phyloP scores from a whole-genome alignment of 1,140 invertebrate genomes.

The Drosophila ambigua region DNA sequence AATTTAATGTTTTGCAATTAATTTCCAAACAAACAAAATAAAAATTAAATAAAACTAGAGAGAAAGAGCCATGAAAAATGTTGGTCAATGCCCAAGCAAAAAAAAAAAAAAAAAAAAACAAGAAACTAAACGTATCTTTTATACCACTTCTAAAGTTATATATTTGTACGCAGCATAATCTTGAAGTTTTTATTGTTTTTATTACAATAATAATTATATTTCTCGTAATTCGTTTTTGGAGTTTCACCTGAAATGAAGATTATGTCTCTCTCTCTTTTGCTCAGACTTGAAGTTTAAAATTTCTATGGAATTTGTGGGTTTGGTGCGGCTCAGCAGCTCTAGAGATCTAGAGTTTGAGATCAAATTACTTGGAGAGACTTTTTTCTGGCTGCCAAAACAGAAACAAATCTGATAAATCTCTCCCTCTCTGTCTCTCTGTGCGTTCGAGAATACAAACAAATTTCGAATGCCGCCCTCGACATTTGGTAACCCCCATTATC shows the following conservation, averaged over 20 bases:
- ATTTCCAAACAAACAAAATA: slow-evolving; percentile 28
- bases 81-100: no score
- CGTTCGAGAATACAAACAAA: slow-evolving; percentile 14
- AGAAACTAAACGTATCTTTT: no score
- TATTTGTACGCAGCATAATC: no score
- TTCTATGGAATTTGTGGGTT: slow-evolving; percentile 38
- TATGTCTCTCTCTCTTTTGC: background rate
- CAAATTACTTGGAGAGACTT: slow-evolving; percentile 25
- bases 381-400: no score
- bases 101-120: no score
- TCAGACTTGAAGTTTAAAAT: background rate
- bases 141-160: no score
- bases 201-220: slow-evolving; percentile 33
- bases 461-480: slow-evolving; percentile 35
- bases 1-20: slow-evolving; percentile 64
- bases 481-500: slow-evolving; percentile 51
- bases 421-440: background rate
- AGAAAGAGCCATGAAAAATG: no score
- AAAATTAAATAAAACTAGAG: no score
- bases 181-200: slow-evolving; percentile 32
- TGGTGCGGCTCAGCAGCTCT: no score
- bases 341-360: slow-evolving; percentile 25
- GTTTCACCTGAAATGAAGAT: slow-evolving; percentile 34
- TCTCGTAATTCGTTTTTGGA: background rate
- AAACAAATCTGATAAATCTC: background rate